Conservation (phyloP, 2,888 invertebrate genomes). For the Nomada ferruginata region DNA sequence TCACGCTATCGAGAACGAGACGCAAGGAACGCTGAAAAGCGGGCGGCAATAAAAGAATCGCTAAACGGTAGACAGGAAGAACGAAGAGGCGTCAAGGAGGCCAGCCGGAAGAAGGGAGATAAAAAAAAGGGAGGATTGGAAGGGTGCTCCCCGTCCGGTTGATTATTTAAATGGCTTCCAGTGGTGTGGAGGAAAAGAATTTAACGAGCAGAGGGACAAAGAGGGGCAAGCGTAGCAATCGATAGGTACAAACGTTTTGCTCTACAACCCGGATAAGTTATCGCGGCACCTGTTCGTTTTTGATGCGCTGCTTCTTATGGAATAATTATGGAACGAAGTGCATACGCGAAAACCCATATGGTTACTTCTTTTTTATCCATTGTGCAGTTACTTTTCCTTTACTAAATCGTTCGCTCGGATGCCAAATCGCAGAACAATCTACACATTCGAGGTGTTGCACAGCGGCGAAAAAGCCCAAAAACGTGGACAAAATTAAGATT, state of each 20-base stretch:
- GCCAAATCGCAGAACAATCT: no score
- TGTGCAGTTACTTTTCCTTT: no score
- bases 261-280: slow-evolving; percentile 7
- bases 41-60: not conserved
- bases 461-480: no score
- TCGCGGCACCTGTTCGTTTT: no score
- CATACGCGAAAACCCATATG: no score
- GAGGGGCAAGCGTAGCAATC: not conserved
- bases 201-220: not conserved
- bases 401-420: no score
- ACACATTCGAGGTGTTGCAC: no score
- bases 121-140: not conserved
- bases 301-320: no score
- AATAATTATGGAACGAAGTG: no score
- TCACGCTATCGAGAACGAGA: slow-evolving; percentile 15
- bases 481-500: no score
- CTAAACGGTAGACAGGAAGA: not conserved
- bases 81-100: not conserved
- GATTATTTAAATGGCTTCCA: slow-evolving; percentile 62
- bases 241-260: slow-evolving; percentile 38
- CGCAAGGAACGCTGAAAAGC: not conserved
- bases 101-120: not conserved
- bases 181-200: slow-evolving; percentile 3
- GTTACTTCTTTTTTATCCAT: no score
- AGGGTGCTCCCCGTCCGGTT: slow-evolving; percentile 36